phyloP scores from a whole-genome alignment of 2,797 vertebrate genomes.

The Bucorvus abyssinicus region DNA sequence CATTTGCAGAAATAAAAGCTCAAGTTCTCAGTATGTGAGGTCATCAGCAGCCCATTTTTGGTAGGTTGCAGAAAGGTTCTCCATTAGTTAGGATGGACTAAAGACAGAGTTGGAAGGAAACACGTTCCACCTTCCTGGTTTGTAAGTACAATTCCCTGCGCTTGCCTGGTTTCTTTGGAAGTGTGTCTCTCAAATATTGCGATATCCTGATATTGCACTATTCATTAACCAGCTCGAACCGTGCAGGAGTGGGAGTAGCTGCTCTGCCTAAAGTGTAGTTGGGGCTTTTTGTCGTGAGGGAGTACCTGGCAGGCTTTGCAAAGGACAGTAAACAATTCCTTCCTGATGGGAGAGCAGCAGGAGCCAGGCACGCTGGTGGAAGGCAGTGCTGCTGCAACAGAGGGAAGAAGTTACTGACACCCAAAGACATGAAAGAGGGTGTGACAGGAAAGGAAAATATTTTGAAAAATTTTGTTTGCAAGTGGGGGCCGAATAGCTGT shows the following conservation, averaged over 20 bases:
- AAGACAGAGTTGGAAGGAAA: background rate
- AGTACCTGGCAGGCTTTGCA: conserved; percentile 30
- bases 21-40: background rate
- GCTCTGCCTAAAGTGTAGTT: background rate
- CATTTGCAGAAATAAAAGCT: background rate
- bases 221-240: background rate
- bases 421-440: conserved; percentile 23
- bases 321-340: background rate
- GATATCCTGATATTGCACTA: background rate
- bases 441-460: conserved; percentile 67
- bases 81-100: background rate
- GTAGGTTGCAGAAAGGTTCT: background rate
- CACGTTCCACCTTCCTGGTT: background rate
- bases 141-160: background rate
- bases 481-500: background rate
- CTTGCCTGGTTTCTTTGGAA: conserved; percentile 20
- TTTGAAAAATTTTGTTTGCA: conserved; percentile 54
- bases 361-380: background rate
- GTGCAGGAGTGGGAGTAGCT: background rate
- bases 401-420: conserved; percentile 46
- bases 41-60: background rate
- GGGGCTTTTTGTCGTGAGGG: background rate
- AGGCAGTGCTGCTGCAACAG: background rate
- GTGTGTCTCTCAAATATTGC: background rate
- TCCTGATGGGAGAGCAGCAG: background rate